Evolutionary conservation across 2,797 vertebrate species (phyloP).

Genomic region (Anguilla megastoma): DNA sequence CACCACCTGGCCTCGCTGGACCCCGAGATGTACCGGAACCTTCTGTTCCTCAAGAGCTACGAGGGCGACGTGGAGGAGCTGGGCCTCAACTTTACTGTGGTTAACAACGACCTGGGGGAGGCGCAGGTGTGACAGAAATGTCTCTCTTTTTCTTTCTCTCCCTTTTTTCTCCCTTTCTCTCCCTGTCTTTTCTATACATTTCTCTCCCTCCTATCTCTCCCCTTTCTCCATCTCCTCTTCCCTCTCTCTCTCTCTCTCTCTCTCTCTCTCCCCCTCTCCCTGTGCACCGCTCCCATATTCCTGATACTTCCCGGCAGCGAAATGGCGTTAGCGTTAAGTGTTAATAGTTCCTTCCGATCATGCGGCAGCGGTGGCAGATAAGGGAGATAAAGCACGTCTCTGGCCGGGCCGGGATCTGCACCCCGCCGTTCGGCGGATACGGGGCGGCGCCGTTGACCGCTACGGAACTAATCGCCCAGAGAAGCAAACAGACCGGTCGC

Average conservation of each 20-base stretch:
- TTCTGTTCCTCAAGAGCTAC: slow-evolving; percentile 98
- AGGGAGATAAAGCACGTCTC: slow-evolving; percentile 65
- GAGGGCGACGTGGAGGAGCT: slow-evolving; percentile 95
- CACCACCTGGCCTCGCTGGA: slow-evolving; percentile 96
- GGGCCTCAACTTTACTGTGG: slow-evolving; percentile 95
- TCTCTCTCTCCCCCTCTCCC: slow-evolving; percentile 20
- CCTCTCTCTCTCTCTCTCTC: slow-evolving; percentile 39
- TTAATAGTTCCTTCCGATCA: slow-evolving; percentile 69
- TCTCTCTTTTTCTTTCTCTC: not conserved
- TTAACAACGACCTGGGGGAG: slow-evolving; percentile 97
- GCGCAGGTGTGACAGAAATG: slow-evolving; percentile 78
- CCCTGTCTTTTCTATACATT: slow-evolving; percentile 36
- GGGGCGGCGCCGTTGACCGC: slow-evolving; percentile 58
- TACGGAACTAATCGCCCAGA: slow-evolving; percentile 44
- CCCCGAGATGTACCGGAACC: slow-evolving; percentile 94
- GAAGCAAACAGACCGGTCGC: slow-evolving; percentile 41
- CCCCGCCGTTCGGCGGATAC: slow-evolving; percentile 49
- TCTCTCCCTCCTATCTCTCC: not conserved
- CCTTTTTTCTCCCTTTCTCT: slow-evolving; percentile 13
- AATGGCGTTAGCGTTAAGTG: slow-evolving; percentile 30
- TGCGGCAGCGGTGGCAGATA: slow-evolving; percentile 54
- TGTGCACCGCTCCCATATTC: slow-evolving; percentile 40
- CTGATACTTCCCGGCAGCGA: not conserved
- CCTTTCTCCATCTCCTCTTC: not conserved
- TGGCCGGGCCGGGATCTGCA: slow-evolving; percentile 50